Evolutionary conservation across 2,888 invertebrate genomes (phyloP).

Genomic region (Amiota communis): DNA sequence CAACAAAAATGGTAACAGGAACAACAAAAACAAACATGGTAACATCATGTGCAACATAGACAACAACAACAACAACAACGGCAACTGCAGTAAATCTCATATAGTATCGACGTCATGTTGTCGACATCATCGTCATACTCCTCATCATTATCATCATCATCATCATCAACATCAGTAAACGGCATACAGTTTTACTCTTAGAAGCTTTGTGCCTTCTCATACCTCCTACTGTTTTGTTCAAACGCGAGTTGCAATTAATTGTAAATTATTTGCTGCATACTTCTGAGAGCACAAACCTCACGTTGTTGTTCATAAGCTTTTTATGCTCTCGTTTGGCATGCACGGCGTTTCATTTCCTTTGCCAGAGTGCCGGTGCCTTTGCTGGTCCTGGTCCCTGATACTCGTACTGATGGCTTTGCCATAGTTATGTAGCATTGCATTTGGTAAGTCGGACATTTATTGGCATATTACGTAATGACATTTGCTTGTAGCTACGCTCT

Average conservation of each 20-base stretch:
- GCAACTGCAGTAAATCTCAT: slow-evolving; percentile 20
- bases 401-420: slow-evolving; percentile 29
- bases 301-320: slow-evolving; percentile 17
- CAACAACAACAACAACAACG: not conserved
- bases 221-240: not conserved
- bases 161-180: no score
- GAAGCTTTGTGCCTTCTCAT: not conserved
- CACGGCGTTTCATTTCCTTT: slow-evolving; percentile 17
- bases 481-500: slow-evolving; percentile 21
- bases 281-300: slow-evolving; percentile 42
- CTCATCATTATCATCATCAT: no score
- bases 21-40: slow-evolving; percentile 9
- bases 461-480: slow-evolving; percentile 27
- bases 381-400: slow-evolving; percentile 32
- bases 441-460: slow-evolving; percentile 16
- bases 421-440: slow-evolving; percentile 39
- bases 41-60: slow-evolving; percentile 23
- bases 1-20: not conserved
- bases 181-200: not conserved
- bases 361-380: slow-evolving; percentile 34
- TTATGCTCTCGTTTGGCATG: slow-evolving; percentile 36
- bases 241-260: slow-evolving; percentile 41
- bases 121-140: not conserved
- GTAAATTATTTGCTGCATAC: slow-evolving; percentile 64
- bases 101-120: slow-evolving; percentile 7